A percentile compares a stretch with the other conserved stretches of the same genome.
These are phyloP conservation scores for Argyrosomus japonicus DNA, from an alignment of 2,113 vertebrate genomes.

Conservation along the genomic window DNA sequence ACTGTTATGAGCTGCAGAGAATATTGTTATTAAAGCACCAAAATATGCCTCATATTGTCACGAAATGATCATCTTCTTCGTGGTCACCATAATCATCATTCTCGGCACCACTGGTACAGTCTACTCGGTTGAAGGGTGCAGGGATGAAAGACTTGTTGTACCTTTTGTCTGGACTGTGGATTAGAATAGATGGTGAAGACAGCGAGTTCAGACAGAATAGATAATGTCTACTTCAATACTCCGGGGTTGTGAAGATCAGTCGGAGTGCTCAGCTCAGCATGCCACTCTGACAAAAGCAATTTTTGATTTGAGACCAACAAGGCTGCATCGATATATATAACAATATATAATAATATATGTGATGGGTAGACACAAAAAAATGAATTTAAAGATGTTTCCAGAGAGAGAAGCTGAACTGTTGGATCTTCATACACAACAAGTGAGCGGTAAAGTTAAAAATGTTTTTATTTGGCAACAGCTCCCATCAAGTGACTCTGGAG, in stretches of 20 bases:
- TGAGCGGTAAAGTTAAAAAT: background rate
- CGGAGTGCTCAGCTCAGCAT: background rate
- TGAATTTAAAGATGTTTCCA: too few relatives aligned
- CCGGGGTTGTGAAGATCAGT: background rate
- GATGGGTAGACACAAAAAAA: too few relatives aligned
- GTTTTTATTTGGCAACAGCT: slow-evolving; percentile 23
- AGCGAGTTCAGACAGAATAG: slow-evolving; percentile 25
- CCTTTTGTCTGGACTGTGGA: slow-evolving; percentile 4
- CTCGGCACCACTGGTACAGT: background rate
- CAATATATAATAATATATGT: too few relatives aligned
- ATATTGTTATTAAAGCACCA: background rate
- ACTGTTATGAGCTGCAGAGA: background rate
- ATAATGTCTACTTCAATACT: slow-evolving; percentile 21
- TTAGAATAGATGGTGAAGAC: background rate
- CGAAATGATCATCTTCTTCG: background rate
- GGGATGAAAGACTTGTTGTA: background rate
- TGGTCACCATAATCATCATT: background rate
- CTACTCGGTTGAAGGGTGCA: background rate
- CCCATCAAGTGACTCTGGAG: slow-evolving; percentile 4
- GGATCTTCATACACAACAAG: background rate
- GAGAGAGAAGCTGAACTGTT: background rate
- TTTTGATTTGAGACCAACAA: background rate
- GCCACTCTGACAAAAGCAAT: background rate
- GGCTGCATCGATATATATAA: background rate
- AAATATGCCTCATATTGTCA: background rate